These are phyloP conservation scores for Crossocerus cetratus DNA, from an alignment of 2,888 invertebrate species.

Conservation along the genomic window DNA sequence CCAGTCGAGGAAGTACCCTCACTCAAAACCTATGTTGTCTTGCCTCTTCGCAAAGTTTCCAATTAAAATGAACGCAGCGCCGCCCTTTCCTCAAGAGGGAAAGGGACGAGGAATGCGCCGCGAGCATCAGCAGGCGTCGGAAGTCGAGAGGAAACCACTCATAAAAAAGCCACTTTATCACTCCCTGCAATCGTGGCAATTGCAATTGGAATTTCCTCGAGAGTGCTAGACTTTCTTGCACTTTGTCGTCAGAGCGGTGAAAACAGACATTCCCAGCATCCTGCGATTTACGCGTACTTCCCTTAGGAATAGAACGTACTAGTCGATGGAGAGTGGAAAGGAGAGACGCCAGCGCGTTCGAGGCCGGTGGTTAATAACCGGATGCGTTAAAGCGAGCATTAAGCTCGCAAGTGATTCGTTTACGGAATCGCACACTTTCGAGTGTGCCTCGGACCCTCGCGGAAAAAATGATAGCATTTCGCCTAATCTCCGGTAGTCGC, in stretches of 20 bases:
- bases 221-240: not conserved
- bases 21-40: conserved; percentile 14
- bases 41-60: conserved; percentile 19
- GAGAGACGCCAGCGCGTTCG: not conserved
- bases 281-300: too few species aligned
- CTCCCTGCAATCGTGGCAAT: not conserved
- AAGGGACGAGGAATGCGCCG: not conserved
- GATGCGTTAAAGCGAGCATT: conserved; percentile 36
- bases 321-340: too few species aligned
- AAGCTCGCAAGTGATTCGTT: conserved; percentile 17
- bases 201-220: not conserved
- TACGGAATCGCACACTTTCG: not conserved
- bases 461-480: conserved; percentile 2
- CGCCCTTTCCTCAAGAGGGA: not conserved
- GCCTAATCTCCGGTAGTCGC: conserved; percentile 11
- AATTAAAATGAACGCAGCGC: conserved; percentile 32
- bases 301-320: too few species aligned
- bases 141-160: not conserved
- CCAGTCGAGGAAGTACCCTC: conserved; percentile 20
- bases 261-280: not conserved
- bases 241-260: not conserved
- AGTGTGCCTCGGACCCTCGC: not conserved
- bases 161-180: not conserved
- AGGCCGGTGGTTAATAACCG: conserved; percentile 29
- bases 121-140: not conserved